phyloP scores from a whole-genome alignment of 2,888 invertebrate genomes.

The Balanococcus diminutus region DNA sequence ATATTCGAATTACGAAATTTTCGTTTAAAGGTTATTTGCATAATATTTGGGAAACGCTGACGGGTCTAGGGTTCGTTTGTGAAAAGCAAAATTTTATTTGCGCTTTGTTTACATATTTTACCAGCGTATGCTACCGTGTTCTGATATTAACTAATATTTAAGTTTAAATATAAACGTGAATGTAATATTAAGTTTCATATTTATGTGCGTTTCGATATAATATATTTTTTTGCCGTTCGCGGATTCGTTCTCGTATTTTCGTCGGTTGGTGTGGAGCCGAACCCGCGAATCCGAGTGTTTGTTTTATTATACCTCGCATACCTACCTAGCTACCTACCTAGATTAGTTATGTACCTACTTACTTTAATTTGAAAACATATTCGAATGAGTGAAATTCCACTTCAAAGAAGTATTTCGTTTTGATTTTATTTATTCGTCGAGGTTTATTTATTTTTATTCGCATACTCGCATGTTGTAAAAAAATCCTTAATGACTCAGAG shows the following conservation, averaged over 20 bases:
- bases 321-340: too few relatives aligned
- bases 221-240: neutral
- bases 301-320: neutral
- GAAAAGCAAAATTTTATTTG: slow-evolving; percentile 28
- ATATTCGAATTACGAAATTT: slow-evolving; percentile 43
- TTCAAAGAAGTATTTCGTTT: neutral
- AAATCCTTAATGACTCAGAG: too few relatives aligned
- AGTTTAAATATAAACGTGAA: slow-evolving; percentile 30
- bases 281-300: neutral
- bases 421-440: neutral
- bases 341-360: neutral
- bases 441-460: too few relatives aligned
- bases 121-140: slow-evolving; percentile 24
- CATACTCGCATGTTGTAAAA: too few relatives aligned
- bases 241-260: neutral
- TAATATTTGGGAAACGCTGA: slow-evolving; percentile 25
- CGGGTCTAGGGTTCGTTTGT: slow-evolving; percentile 12
- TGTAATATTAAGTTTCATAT: slow-evolving; percentile 11
- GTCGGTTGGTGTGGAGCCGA: neutral
- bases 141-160: slow-evolving; percentile 40
- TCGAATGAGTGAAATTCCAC: neutral
- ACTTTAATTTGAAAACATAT: neutral
- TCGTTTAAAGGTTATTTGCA: slow-evolving; percentile 13
- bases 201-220: slow-evolving; percentile 33
- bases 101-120: slow-evolving; percentile 39